A percentile compares a stretch with the other conserved stretches of the same genome.
Evolutionary conservation across 2,113 vertebrate species (phyloP).

Genomic region (Tonatia bakeri): DNA sequence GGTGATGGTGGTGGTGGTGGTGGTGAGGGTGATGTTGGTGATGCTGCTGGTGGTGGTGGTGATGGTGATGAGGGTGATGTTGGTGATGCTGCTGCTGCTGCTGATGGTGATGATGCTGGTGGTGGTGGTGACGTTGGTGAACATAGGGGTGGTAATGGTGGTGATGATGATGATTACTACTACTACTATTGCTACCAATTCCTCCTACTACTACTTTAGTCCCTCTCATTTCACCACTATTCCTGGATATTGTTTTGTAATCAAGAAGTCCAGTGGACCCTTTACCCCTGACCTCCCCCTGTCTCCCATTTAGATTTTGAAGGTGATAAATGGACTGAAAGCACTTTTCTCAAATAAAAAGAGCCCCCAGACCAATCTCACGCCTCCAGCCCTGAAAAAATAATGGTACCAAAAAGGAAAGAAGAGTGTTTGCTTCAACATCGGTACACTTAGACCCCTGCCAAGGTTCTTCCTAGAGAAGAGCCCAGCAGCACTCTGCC

Average conservation of each 20-base stretch:
- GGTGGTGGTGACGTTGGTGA: background rate
- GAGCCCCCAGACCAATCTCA: background rate
- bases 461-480: background rate
- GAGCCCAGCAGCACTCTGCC: background rate
- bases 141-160: background rate
- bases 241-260: background rate
- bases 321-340: background rate
- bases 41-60: background rate
- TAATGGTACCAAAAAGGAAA: background rate
- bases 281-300: background rate
- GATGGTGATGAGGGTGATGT: background rate
- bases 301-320: background rate
- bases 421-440: background rate
- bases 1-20: background rate
- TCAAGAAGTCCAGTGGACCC: background rate
- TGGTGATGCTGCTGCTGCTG: background rate
- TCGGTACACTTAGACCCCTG: background rate
- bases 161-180: background rate
- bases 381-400: background rate
- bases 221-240: background rate
- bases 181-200: background rate
- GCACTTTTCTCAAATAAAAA: background rate
- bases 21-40: background rate
- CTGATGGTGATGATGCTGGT: background rate
- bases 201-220: background rate